phyloP scores from a whole-genome alignment of 2,113 vertebrate species.

The Leucopternis melanops region DNA sequence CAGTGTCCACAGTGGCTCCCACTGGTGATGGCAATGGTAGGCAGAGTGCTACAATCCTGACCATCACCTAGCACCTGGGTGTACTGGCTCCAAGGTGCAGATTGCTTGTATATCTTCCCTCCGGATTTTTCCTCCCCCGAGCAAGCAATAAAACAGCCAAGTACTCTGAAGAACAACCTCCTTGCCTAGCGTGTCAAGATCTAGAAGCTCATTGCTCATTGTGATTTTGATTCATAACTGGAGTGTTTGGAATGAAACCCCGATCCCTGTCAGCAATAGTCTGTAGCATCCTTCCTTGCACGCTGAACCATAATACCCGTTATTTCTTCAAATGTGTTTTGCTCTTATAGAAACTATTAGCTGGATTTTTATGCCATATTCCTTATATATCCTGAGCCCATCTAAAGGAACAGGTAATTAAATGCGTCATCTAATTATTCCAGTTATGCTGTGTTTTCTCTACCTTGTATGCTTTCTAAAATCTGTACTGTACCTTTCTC shows the following conservation, averaged over 20 bases:
- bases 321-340: constrained; percentile 15
- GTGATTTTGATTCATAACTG: constrained; percentile 67
- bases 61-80: not conserved
- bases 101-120: constrained; percentile 35
- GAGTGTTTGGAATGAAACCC: constrained; percentile 48
- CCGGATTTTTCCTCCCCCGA: constrained; percentile 43
- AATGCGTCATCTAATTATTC: not conserved
- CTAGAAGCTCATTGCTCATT: constrained; percentile 65
- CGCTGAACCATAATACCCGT: not conserved
- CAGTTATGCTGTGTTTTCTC: not conserved
- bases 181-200: constrained; percentile 39
- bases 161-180: constrained; percentile 50
- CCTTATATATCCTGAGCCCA: not conserved
- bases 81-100: not conserved
- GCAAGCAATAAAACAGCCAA: constrained; percentile 68
- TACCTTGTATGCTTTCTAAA: not conserved
- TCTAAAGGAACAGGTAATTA: not conserved
- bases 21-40: not conserved
- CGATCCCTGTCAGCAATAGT: constrained; percentile 37
- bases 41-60: not conserved
- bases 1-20: not conserved
- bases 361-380: not conserved
- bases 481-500: not conserved
- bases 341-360: not conserved
- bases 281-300: constrained; percentile 18